Conservation (phyloP, 2,113 vertebrate genomes). For the Silurus glanis region DNA sequence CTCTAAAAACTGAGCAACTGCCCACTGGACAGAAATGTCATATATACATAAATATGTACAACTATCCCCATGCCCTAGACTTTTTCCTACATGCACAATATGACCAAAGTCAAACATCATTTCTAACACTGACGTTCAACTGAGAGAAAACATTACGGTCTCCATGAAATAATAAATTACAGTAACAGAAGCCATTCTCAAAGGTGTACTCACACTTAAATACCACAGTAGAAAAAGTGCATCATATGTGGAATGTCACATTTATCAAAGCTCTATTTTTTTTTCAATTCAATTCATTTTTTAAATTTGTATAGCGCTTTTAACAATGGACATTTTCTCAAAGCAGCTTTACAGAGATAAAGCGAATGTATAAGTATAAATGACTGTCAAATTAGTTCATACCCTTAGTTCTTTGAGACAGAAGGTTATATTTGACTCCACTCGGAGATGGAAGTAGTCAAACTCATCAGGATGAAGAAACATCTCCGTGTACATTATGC, state of each 20-base stretch:
- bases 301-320: no score
- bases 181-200: neutral
- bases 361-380: no score
- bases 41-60: neutral
- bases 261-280: neutral
- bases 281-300: no score
- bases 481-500: conserved; percentile 81
- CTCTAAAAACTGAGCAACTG: neutral
- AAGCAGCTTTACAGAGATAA: no score
- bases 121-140: neutral
- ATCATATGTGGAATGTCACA: neutral
- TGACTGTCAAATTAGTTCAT: conserved; percentile 50
- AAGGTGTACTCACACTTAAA: neutral
- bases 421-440: conserved; percentile 88
- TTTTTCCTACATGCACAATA: neutral
- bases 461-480: conserved; percentile 85
- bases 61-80: neutral
- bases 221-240: neutral
- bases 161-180: neutral
- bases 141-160: neutral
- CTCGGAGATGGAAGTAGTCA: conserved; percentile 84
- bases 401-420: conserved; percentile 95
- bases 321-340: no score
- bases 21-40: neutral
- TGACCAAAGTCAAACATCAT: neutral